phyloP scores from a whole-genome alignment of 2,888 invertebrate genomes.

The Keiferia lycopersicella region DNA sequence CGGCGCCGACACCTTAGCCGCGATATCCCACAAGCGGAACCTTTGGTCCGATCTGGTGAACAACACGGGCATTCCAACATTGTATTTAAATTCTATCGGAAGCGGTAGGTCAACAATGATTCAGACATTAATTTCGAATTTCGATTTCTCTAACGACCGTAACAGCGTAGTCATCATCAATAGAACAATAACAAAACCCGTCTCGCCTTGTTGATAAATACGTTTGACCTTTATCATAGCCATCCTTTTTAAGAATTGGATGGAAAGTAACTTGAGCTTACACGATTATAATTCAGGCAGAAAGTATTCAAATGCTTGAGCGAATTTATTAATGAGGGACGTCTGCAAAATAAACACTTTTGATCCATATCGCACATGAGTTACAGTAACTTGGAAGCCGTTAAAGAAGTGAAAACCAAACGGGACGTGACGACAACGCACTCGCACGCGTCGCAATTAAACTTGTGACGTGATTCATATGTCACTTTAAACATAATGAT shows the following conservation, averaged over 20 bases:
- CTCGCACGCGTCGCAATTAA: conserved; percentile 45
- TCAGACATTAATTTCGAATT: conserved; percentile 19
- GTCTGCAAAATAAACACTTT: neutral
- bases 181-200: conserved; percentile 35
- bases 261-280: neutral
- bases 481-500: conserved; percentile 59
- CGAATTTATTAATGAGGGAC: conserved; percentile 5
- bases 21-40: conserved; percentile 63
- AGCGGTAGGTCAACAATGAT: conserved; percentile 21
- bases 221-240: neutral
- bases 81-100: conserved; percentile 33
- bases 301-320: neutral
- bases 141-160: conserved; percentile 25
- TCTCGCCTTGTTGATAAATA: conserved; percentile 32
- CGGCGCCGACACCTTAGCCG: conserved; percentile 48
- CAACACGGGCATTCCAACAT: conserved; percentile 23
- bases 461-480: conserved; percentile 61
- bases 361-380: conserved; percentile 30
- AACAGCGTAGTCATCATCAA: conserved; percentile 42
- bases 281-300: neutral
- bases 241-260: neutral
- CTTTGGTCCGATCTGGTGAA: conserved; percentile 42
- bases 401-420: conserved; percentile 40
- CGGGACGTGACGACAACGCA: conserved; percentile 40
- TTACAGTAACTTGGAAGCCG: conserved; percentile 39